phyloP scores from a whole-genome alignment of 2,113 vertebrate species.

The Equus quagga region DNA sequence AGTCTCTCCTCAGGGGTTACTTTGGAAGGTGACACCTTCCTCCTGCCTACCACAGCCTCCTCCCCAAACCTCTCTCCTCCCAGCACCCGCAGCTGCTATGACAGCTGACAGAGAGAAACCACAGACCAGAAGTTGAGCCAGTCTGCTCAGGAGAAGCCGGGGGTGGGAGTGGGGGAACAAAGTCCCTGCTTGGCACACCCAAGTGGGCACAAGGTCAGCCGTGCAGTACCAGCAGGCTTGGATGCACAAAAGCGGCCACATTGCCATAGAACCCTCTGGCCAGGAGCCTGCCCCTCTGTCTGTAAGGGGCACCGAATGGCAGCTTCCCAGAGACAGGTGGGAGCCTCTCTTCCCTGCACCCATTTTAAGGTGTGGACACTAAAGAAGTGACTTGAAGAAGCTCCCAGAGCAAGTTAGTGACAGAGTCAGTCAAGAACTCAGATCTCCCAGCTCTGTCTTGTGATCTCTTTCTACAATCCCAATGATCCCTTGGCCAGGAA shows the following conservation, averaged over 20 bases:
- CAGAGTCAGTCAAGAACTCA: not conserved
- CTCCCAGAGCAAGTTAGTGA: not conserved
- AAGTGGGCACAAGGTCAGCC: not conserved
- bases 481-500: not conserved
- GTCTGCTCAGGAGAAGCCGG: not conserved
- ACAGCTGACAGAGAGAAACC: conserved; percentile 24
- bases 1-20: conserved; percentile 21
- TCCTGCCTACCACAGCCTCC: not conserved
- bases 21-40: conserved; percentile 65
- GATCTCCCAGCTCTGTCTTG: not conserved
- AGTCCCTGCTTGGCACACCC: not conserved
- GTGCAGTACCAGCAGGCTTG: not conserved
- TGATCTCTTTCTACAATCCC: not conserved
- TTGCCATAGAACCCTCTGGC: not conserved
- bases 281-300: not conserved
- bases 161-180: not conserved
- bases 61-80: not conserved
- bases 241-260: not conserved
- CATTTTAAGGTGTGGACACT: not conserved
- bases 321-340: not conserved
- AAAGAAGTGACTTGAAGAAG: not conserved
- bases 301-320: not conserved
- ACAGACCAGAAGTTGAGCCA: not conserved
- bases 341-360: not conserved
- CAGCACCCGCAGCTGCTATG: not conserved